Evolutionary conservation across 2,113 vertebrate genomes (phyloP).

Genomic region (Casuarius casuarius): DNA sequence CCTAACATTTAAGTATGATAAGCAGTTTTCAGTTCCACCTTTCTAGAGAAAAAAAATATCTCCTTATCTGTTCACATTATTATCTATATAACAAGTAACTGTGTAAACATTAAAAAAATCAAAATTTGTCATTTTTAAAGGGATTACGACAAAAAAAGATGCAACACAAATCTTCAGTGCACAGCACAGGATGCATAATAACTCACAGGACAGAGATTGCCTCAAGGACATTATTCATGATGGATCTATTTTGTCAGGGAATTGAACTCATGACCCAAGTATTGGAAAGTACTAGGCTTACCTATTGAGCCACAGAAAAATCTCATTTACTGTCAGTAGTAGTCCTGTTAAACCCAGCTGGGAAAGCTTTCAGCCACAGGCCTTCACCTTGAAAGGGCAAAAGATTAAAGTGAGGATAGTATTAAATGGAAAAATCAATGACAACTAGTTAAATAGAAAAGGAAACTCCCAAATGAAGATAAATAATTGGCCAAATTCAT

Average conservation of each 20-base stretch:
- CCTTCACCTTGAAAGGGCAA: constrained; percentile 35
- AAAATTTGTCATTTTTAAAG: background rate
- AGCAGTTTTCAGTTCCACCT: background rate
- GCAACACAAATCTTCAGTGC: background rate
- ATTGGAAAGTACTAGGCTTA: constrained; percentile 26
- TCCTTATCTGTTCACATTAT: background rate
- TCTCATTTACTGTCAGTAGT: constrained; percentile 12
- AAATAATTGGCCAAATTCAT: constrained; percentile 36
- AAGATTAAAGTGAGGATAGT: constrained; percentile 47
- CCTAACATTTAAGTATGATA: too few species aligned
- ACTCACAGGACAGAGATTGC: background rate
- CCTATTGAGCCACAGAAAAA: constrained; percentile 39
- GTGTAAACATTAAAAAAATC: background rate
- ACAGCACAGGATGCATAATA: background rate
- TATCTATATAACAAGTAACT: background rate
- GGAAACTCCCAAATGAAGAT: constrained; percentile 27
- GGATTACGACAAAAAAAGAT: background rate
- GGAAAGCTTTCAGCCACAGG: constrained; percentile 52
- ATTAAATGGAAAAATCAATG: constrained; percentile 62
- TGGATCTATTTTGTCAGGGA: constrained; percentile 38
- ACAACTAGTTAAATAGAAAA: constrained; percentile 50
- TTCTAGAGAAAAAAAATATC: background rate
- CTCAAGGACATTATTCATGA: constrained; percentile 40
- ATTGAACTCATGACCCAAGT: constrained; percentile 41
- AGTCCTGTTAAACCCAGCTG: constrained; percentile 26